Evolutionary conservation across 2,888 invertebrate species (phyloP), one percentile per base, ranked within the genome.

Genomic region (Phalangium opilio): DNA sequence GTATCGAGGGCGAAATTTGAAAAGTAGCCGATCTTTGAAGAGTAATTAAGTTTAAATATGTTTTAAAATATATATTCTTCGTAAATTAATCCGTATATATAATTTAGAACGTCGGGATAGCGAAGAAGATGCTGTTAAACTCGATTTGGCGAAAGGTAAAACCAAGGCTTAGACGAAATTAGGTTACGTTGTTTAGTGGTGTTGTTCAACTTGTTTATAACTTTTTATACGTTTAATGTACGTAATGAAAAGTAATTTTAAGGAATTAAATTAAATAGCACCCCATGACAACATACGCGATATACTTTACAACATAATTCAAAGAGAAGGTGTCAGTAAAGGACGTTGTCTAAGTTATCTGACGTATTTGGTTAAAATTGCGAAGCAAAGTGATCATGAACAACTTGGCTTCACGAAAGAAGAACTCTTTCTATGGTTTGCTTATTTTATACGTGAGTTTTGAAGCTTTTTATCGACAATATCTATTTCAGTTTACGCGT

Each of bases 281-380:
- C 62, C 72, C 36, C 64, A 61, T 50, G 71, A 72, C 51, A 72
- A 73, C 57, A 63, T 75, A 21, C 69, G 70, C 53, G 78, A 77
- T 63, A 75, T 78, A 48, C 66, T 78, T 47, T 70, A 70, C 49
- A 73, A 74, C 62, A 62, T 77, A 50, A 76, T 75, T 56, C 75
- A 74, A 61, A 75, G 73, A 62, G 68, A 71, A 55, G 74, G 74
- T 49, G 73, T 79, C 51, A 76, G 79, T 50, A 85, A 84, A 67
- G 78, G 76, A 53, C 80, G 79, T 64, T 80, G 83, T 64, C 72
- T 90, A 58, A 83, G 81, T 56, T 83, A 86, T 67, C 75, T 91
- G 61, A 91, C 90, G 73, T 81, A 79, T 52, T 78, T 90, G 68
- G 84, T 86, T 48, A 83, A 84, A 62, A 73, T 90, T 55, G 70